These are phyloP conservation scores for Pampus argenteus DNA, from an alignment of 2,797 vertebrate genomes.

Conservation along the genomic window DNA sequence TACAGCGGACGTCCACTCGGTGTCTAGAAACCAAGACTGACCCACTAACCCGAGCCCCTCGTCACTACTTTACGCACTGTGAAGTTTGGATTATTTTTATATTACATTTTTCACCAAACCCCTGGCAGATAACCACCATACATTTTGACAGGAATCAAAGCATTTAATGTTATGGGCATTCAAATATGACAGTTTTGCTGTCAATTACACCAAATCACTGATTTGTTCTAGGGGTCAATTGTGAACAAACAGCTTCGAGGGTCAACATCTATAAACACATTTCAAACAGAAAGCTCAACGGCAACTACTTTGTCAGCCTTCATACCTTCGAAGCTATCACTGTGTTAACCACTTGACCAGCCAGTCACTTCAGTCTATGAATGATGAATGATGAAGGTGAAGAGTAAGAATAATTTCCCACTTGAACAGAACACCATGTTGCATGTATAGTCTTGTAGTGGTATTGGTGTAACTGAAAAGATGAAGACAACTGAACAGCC, in stretches of 20 bases:
- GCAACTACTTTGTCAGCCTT: neutral
- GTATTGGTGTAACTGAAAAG: no score
- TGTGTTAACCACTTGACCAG: neutral
- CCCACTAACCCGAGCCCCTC: neutral
- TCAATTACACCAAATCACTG: neutral
- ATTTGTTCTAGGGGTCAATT: slow-evolving; percentile 9
- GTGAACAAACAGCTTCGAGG: slow-evolving; percentile 45
- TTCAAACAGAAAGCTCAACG: slow-evolving; percentile 18
- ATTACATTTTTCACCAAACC: neutral
- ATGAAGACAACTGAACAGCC: no score
- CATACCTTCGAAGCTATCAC: neutral
- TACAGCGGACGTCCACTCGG: neutral
- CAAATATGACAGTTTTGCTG: neutral
- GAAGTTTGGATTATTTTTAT: neutral
- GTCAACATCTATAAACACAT: slow-evolving; percentile 23
- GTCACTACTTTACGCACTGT: neutral
- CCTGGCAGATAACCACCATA: neutral
- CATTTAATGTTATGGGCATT: neutral
- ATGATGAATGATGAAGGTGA: no score
- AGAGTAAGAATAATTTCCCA: neutral
- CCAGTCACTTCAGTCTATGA: neutral
- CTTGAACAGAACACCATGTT: neutral
- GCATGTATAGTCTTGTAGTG: no score
- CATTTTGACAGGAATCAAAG: neutral
- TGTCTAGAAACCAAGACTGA: neutral